Evolutionary conservation across 37 sponge, comb jelly and placozoan species (phyloP), one percentile per base, ranked within the genome.

Genomic region (Cladorhizidae sp.): DNA sequence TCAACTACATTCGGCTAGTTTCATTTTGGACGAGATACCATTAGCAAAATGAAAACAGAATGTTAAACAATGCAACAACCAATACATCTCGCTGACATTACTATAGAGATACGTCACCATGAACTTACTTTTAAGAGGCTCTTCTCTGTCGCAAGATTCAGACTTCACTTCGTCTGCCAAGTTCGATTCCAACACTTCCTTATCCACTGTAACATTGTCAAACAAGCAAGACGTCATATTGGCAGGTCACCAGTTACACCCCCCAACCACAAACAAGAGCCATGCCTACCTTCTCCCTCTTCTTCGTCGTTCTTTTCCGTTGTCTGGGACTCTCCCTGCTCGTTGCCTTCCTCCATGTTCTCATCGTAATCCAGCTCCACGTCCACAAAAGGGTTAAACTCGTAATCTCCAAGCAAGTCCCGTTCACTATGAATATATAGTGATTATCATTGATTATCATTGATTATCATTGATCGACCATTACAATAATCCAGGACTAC

Each of bases 361-460:
- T 75, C 75, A 75, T 75, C 75, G 55, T 75, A 75, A 51, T 75
- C 75, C 18, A 75, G 75, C 26, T 75, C 75, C 29, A 77, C 31
- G 2, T 77, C 64, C 63, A 65, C 67, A 65, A 65, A 65, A 17
- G 67, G 67, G 31, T 65, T 65, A 33, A 65, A 65, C 33, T 65
- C 67, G 31, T 65, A 65, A 32, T 65, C 67, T 9, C 67, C 67
- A 28, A 65, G 67, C 36, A 65, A 65, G 35, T 65, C 67, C 32
- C 67, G 32, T 12, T 33, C 67, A 31, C 67, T 65, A 33, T 18
- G 3, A 31, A 65, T 33, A 59, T 6, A 45, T 45, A 59, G 12
- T 54, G 17, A 54, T 54, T 28, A 17, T 59, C 28, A 59, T 59
- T 28, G 61, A 59, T 20, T 54, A 54, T 17, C 12, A 17, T 20